phyloP scores from a whole-genome alignment of 2,113 vertebrate genomes.

The Furnarius figulus region DNA sequence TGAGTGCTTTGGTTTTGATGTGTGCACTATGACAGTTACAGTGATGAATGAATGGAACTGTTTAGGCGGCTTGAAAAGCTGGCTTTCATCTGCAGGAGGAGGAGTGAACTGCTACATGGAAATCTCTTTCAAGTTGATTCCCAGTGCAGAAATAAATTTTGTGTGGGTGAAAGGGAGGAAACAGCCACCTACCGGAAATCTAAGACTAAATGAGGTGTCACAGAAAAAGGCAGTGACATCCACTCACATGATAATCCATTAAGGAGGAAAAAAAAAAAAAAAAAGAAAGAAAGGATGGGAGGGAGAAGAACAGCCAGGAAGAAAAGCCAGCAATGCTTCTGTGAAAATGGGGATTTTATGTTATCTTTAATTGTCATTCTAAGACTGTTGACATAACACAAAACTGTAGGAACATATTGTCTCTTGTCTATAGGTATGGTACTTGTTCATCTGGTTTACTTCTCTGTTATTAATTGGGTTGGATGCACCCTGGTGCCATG shows the following conservation, averaged over 20 bases:
- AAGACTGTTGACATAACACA: not conserved
- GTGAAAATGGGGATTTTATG: not conserved
- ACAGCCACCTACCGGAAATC: constrained; percentile 46
- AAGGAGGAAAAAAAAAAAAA: accelerated
- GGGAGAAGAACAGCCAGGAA: not conserved
- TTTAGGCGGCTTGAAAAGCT: constrained; percentile 16
- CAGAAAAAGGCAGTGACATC: not conserved
- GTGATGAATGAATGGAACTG: constrained; percentile 4
- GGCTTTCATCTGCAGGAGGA: not conserved
- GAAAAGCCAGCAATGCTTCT: not conserved
- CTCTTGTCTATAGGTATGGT: not conserved
- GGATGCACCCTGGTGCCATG: not conserved
- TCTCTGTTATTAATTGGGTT: not conserved
- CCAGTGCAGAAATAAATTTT: constrained; percentile 28
- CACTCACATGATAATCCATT: not conserved
- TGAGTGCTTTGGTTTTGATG: not conserved
- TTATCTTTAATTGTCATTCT: not conserved
- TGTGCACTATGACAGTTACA: not conserved
- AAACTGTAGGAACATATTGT: not conserved
- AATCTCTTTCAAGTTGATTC: constrained; percentile 28
- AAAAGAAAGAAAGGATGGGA: accelerated
- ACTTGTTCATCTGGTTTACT: not conserved
- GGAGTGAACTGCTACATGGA: not conserved
- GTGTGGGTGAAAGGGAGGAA: constrained; percentile 26
- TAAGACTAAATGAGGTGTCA: constrained; percentile 9